Evolutionary conservation across 2,888 invertebrate species (phyloP), one percentile per base, ranked within the genome.

Genomic region (Polietes domitor): DNA sequence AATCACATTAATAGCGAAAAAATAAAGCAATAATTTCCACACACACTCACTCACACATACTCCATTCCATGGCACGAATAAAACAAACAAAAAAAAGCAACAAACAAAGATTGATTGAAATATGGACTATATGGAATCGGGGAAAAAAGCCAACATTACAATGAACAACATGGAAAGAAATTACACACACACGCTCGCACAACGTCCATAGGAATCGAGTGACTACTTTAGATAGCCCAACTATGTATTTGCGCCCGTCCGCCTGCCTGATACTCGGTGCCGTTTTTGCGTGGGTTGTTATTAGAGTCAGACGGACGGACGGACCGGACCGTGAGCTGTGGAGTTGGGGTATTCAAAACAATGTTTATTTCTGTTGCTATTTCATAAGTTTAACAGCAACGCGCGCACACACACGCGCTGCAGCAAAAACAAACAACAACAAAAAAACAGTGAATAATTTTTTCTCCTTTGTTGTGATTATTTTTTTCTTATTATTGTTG

Each of bases 91-190:
- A 17, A 37, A n/a, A 82, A 15, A 43, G 68, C 58, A 12, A 75
- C 50, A 10, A 75, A 70, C 78, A 76, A 65, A 83, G 70, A 79
- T 82, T 76, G 75, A 79, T 78, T 75, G 82, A 78, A 78, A 78
- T 77, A 74, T 74, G 41, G 70, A 80, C n/a, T 70, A 70, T 58
- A 50, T 43, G 68, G 43, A 68, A 68, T 21, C 43, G 43, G 24
- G 53, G 17, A 72, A 70, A 47, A 65, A 70, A 28, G 68, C 75
- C 17, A 63, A n/a, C 73, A 65, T 47, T 73, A 70, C 50, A 80
- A 80, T 47, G 53, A 53, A 37, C 55, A 55, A 55, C 58, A 28
- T 19, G 50, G 47, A 65, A 65, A 37, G 15, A 73, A 73, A 73
- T 41, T n/a, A 73, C 37, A 32, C 21, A 41, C n/a, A n/a, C n/a